These are phyloP conservation scores for Parascotia fuliginaria DNA, from an alignment of 2,888 invertebrate genomes.

Conservation along the genomic window DNA sequence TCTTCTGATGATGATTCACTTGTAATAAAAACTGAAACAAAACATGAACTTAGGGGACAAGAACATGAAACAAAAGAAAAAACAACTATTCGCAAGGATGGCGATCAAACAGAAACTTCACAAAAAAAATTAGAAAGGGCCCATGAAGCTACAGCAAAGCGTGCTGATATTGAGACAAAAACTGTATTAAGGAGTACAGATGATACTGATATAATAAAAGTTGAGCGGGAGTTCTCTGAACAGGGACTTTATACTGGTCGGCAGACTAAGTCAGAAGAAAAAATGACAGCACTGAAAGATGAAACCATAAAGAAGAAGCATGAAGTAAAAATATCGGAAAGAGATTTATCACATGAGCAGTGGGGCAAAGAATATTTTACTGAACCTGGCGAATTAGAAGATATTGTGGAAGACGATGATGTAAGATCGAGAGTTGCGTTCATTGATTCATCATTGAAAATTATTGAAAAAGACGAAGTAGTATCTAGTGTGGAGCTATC, in stretches of 20 bases:
- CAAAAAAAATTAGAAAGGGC: constrained; percentile 83
- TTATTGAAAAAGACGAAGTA: constrained; percentile 78
- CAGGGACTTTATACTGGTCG: constrained; percentile 79
- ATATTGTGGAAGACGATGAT: constrained; percentile 77
- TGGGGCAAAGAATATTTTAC: constrained; percentile 85
- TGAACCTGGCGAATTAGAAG: constrained; percentile 77
- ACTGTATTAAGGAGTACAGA: constrained; percentile 75
- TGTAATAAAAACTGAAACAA: constrained; percentile 79
- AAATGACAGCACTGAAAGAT: constrained; percentile 81
- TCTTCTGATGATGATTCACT: constrained; percentile 81
- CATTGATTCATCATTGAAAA: constrained; percentile 75
- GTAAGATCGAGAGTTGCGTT: constrained; percentile 71
- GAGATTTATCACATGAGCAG: constrained; percentile 81
- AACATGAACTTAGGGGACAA: constrained; percentile 76
- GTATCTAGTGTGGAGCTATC: constrained; percentile 75
- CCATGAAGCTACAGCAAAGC: constrained; percentile 79
- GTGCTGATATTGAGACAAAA: constrained; percentile 79
- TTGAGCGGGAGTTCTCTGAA: constrained; percentile 76
- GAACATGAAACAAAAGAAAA: constrained; percentile 82
- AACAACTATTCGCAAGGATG: constrained; percentile 73
- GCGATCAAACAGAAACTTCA: constrained; percentile 80
- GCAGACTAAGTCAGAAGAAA: constrained; percentile 79
- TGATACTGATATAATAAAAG: constrained; percentile 72
- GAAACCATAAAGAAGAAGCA: constrained; percentile 78
- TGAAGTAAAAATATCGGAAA: constrained; percentile 82